phyloP scores from a whole-genome alignment of 2,888 invertebrate species.

The Caenorhabditis sp. region DNA sequence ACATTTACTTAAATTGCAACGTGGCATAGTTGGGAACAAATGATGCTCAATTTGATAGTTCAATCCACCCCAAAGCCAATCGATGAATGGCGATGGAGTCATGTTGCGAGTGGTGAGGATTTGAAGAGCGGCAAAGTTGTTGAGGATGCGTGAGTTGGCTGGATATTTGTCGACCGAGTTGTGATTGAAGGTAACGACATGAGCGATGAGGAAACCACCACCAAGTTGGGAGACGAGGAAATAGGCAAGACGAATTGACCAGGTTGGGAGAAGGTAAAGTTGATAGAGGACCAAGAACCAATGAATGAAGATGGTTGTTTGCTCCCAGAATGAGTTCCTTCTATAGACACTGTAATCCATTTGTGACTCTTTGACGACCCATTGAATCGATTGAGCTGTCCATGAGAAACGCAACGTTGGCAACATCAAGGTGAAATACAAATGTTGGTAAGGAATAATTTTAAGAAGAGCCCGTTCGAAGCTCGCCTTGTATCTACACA shows the following conservation, averaged over 20 bases:
- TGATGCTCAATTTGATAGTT: constrained; percentile 70
- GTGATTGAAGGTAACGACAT: constrained; percentile 70
- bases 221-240: constrained; percentile 64
- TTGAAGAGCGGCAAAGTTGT: constrained; percentile 70
- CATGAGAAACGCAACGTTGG: constrained; percentile 67
- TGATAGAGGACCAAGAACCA: constrained; percentile 67
- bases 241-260: constrained; percentile 53
- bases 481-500: constrained; percentile 63
- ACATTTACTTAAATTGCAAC: constrained; percentile 61
- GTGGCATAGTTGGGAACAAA: constrained; percentile 70
- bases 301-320: constrained; percentile 52
- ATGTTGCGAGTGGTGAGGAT: constrained; percentile 69
- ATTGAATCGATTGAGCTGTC: constrained; percentile 63
- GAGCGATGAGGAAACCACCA: constrained; percentile 63
- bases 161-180: constrained; percentile 70
- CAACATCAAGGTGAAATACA: constrained; percentile 66
- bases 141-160: constrained; percentile 65
- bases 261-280: constrained; percentile 61
- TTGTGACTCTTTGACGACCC: constrained; percentile 57
- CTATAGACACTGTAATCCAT: constrained; percentile 51
- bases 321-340: constrained; percentile 43
- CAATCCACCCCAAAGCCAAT: constrained; percentile 70
- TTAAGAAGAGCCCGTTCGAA: constrained; percentile 57
- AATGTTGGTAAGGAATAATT: constrained; percentile 68
- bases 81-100: constrained; percentile 65